Evolutionary conservation across 2,888 invertebrate genomes (phyloP).

Genomic region (Euzophera pinguis): DNA sequence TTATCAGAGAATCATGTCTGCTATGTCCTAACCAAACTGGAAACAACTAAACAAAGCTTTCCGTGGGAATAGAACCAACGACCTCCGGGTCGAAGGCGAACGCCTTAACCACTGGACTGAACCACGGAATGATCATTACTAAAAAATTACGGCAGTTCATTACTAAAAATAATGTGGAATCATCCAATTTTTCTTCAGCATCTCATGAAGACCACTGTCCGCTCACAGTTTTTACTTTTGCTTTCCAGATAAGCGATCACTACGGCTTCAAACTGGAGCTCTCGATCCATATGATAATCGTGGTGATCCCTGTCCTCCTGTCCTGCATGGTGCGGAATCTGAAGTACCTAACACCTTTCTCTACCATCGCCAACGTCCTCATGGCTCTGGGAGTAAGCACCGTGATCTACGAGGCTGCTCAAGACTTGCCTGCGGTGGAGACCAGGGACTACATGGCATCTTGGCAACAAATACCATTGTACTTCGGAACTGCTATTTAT

Average conservation of each 20-base stretch:
- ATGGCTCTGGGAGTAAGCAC: conserved; percentile 87
- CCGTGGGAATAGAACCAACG: no score
- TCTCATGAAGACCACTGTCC: no score
- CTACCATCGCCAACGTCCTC: conserved; percentile 93
- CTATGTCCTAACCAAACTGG: no score
- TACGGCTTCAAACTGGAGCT: conserved; percentile 82
- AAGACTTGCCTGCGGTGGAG: conserved; percentile 83
- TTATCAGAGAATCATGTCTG: no score
- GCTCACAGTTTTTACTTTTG: no score
- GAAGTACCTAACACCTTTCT: conserved; percentile 94
- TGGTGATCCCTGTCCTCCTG: conserved; percentile 85
- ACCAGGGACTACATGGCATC: conserved; percentile 81
- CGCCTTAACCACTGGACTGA: no score
- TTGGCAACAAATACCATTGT: conserved; percentile 86
- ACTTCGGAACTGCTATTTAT: conserved; percentile 97
- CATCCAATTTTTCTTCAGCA: no score
- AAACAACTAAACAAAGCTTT: no score
- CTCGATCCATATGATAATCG: conserved; percentile 86
- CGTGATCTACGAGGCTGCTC: conserved; percentile 87
- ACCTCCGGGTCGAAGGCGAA: no score
- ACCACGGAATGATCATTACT: no score
- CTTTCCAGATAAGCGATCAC: conserved; percentile 83
- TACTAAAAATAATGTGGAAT: no score
- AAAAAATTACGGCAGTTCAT: no score
- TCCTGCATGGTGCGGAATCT: conserved; percentile 90